Evolutionary conservation across 2,888 invertebrate species (phyloP), one percentile per base, ranked within the genome.

Genomic region (Stramonita haemastoma): DNA sequence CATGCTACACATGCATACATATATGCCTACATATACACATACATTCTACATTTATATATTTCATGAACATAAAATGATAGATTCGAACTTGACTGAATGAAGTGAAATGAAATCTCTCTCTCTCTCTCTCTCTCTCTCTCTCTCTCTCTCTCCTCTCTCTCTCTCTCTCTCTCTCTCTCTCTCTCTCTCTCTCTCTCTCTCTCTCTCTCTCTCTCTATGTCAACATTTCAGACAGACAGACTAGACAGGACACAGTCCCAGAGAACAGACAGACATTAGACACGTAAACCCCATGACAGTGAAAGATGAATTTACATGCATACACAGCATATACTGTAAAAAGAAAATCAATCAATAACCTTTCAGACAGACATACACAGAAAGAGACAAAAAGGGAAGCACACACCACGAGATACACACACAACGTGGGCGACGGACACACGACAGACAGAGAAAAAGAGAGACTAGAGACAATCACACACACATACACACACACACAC

Each of bases 281-380:
- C 79, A 79, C 79, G 32, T 32, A 79, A 29, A 73, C 17, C 13
- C 17, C 13, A 13, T 6, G 19, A 73, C 77, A 79, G 29, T 29
- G 29, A 79, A 29, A 29, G 29, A 79, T 17, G 32, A 29, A 79
- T 32, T 29, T 32, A 79, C 77, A 79, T 32, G 32, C 77, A 79
- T 32, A 79, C 77, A n/a, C 77, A 79, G 2, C 32, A 13, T 29
- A 79, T 32, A 79, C 77, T 6, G 11, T 32, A 79, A 29, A 29
- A 2, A n/a, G 13, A 79, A 6, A 32, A 29, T 22, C 77, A 32
- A 6, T 8, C 29, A 5, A 79, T 13, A 29, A 8, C 6, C 77
- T 29, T 32, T 29, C 77, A 79, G 29, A 79, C 77, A 79, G 29
- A 79, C 77, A 79, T 32, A 79, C 77, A 79, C 77, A 79, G 29